Evolutionary conservation across 2,888 invertebrate species (phyloP).

Genomic region (Thera britannica): DNA sequence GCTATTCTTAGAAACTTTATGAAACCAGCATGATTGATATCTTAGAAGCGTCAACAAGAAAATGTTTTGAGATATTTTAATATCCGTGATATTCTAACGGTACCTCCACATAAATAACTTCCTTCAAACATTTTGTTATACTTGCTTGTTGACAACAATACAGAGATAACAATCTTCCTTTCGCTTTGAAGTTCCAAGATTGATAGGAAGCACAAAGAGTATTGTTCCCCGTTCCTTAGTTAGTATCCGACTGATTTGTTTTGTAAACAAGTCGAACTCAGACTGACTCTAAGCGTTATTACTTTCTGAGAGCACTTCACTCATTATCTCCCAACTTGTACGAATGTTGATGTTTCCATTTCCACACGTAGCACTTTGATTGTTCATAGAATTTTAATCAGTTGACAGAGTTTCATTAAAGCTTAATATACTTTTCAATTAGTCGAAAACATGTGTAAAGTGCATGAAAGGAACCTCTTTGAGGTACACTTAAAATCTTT

Average conservation of each 20-base stretch:
- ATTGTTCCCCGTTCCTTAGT: constrained; percentile 48
- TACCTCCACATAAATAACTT: constrained; percentile 16
- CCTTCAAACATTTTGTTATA: constrained; percentile 38
- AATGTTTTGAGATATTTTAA: not conserved
- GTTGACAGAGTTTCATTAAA: not conserved
- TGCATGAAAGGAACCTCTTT: too few relatives aligned
- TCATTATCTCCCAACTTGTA: constrained; percentile 53
- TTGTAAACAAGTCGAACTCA: constrained; percentile 57
- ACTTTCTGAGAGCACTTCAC: constrained; percentile 56
- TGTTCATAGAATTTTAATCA: constrained; percentile 7
- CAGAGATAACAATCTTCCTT: constrained; percentile 40
- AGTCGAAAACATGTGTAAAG: too few relatives aligned
- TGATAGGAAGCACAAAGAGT: constrained; percentile 50
- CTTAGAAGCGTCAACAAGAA: not conserved
- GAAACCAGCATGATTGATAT: too few relatives aligned
- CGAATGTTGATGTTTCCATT: constrained; percentile 16
- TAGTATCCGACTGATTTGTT: constrained; percentile 53
- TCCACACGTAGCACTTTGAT: constrained; percentile 21
- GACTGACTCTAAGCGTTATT: constrained; percentile 55
- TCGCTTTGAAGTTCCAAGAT: constrained; percentile 46
- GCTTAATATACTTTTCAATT: not conserved
- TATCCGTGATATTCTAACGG: not conserved
- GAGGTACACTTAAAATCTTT: too few relatives aligned
- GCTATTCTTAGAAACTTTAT: too few relatives aligned
- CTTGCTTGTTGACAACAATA: constrained; percentile 39